Evolutionary conservation across 1,140 invertebrate genomes (phyloP).

Genomic region (Drosophila funebris): DNA sequence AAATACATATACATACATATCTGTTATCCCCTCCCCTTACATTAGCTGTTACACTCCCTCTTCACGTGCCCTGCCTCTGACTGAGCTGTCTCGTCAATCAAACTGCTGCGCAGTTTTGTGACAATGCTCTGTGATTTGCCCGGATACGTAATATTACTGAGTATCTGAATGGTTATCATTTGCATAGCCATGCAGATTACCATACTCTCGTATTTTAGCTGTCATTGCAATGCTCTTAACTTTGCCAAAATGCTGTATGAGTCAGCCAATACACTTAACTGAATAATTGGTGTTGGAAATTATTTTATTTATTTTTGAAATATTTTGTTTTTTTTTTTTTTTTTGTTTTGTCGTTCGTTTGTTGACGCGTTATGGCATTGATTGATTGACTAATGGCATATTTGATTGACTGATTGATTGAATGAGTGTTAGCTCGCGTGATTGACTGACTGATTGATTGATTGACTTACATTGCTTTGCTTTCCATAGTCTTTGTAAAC

Average conservation of each 20-base stretch:
- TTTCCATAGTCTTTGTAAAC: too few species aligned
- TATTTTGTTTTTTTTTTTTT: neutral
- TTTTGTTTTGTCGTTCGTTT: neutral
- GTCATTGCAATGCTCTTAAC: neutral
- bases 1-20: conserved; percentile 3
- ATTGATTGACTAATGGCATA: neutral
- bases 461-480: too few species aligned
- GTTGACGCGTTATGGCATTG: neutral
- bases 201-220: neutral
- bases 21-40: neutral
- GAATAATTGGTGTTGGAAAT: neutral
- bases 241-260: neutral
- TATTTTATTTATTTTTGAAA: too few species aligned
- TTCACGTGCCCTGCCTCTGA: neutral
- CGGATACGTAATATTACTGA: neutral
- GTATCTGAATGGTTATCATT: conserved; percentile 17
- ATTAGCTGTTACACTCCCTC: too few species aligned
- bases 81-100: conserved; percentile 6
- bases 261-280: neutral
- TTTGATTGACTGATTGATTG: neutral
- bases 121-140: conserved; percentile 2
- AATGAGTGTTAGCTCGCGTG: neutral
- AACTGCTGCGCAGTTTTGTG: conserved; percentile 4
- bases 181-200: conserved; percentile 15
- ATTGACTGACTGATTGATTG: neutral